Conservation (phyloP, 2,797 vertebrate genomes). For the Spatula clypeata region DNA sequence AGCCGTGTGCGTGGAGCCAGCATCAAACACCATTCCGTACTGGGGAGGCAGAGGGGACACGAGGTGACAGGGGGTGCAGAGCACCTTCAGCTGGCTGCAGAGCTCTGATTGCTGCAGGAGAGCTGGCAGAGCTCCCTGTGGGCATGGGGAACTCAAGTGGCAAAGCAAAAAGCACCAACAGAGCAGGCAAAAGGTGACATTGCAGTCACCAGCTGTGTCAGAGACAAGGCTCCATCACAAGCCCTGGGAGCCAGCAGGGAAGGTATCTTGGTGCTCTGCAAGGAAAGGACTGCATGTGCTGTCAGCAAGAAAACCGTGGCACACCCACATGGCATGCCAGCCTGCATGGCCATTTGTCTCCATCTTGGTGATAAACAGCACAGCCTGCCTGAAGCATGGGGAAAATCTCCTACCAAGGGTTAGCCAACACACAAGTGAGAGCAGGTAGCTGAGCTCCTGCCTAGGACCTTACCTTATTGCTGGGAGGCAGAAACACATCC, state of each 20-base stretch:
- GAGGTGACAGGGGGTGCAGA: rapidly evolving
- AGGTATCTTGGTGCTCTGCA: not conserved
- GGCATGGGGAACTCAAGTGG: rapidly evolving
- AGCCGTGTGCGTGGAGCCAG: constrained; percentile 92
- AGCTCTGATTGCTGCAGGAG: rapidly evolving
- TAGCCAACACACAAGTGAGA: not conserved
- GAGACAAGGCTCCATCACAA: not conserved
- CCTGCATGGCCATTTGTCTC: rapidly evolving
- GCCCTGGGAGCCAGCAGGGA: not conserved
- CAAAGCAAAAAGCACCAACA: not conserved
- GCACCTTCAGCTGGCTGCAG: rapidly evolving
- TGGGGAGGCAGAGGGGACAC: constrained; percentile 33
- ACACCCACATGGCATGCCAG: constrained; percentile 87
- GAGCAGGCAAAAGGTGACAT: not conserved
- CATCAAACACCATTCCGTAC: constrained; percentile 93
- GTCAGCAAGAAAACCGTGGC: constrained; percentile 82
- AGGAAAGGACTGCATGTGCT: not conserved
- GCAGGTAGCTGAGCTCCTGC: rapidly evolving
- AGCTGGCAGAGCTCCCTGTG: not conserved
- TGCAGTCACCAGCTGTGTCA: rapidly evolving
- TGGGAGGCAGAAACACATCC: constrained; percentile 43
- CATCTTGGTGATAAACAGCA: not conserved
- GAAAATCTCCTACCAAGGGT: not conserved
- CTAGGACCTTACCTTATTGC: constrained; percentile 46
- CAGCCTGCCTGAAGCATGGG: not conserved